A percentile compares a stretch with the other conserved stretches of the same genome.
Evolutionary conservation across 1,140 invertebrate species (phyloP).

Genomic region (Heliconius nattereri): DNA sequence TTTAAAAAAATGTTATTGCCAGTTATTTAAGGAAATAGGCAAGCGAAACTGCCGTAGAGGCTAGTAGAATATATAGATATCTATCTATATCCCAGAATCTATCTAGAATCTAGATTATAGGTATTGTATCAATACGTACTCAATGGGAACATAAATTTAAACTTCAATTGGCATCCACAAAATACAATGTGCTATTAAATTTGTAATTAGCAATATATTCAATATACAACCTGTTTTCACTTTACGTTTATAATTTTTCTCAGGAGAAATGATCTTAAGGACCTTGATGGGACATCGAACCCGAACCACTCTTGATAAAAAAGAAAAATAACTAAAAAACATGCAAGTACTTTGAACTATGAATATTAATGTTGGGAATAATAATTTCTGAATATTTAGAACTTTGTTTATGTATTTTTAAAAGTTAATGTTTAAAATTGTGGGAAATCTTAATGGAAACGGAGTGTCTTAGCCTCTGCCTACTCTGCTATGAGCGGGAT

Average conservation of each 20-base stretch:
- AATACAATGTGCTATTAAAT: slow-evolving; percentile 9
- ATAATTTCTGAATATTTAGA: neutral
- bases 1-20: no score
- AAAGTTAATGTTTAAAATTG: no score
- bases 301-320: slow-evolving; percentile 26
- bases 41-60: no score
- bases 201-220: slow-evolving; percentile 19
- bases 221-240: slow-evolving; percentile 39
- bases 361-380: neutral
- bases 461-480: no score
- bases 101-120: no score
- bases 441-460: no score
- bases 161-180: neutral
- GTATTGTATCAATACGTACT: neutral
- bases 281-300: slow-evolving; percentile 52
- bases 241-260: slow-evolving; percentile 60
- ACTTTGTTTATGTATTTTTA: neutral
- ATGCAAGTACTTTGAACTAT: neutral
- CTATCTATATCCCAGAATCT: no score
- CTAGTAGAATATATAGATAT: no score
- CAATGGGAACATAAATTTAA: neutral
- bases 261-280: slow-evolving; percentile 66
- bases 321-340: slow-evolving; percentile 40
- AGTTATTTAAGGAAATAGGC: no score
- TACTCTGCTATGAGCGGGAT: no score